Conservation (phyloP, 2,797 vertebrate genomes). For the Crocidura indochinensis region DNA sequence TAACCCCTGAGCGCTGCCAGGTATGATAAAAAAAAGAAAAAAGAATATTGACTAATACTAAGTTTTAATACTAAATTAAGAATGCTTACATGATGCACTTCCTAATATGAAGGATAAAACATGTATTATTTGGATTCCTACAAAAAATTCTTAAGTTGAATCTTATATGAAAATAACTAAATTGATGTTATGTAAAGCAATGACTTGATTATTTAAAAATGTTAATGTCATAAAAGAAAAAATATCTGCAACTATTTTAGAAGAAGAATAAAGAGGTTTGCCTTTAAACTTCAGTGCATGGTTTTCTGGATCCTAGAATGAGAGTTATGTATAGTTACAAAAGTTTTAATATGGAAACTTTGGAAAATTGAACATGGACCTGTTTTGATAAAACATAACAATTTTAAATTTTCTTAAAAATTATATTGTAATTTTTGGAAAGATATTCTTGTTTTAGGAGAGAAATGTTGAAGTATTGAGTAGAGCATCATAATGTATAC, state of each 20-base stretch:
- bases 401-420: conserved; percentile 10
- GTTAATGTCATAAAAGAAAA: background rate
- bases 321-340: background rate
- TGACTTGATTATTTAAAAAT: background rate
- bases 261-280: background rate
- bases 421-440: background rate
- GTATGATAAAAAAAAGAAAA: too few species aligned
- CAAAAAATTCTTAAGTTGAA: conserved; percentile 15
- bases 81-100: background rate
- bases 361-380: conserved; percentile 3
- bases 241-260: conserved; percentile 17
- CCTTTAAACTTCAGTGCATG: background rate
- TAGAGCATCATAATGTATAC: background rate
- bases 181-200: background rate
- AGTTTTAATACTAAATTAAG: too few species aligned
- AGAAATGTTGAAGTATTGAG: conserved; percentile 24
- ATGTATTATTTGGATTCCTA: background rate
- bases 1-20: too few species aligned
- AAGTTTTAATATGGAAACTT: background rate
- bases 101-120: background rate
- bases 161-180: conserved; percentile 51
- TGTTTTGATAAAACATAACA: conserved; percentile 18
- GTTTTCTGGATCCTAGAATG: background rate
- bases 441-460: conserved; percentile 7
- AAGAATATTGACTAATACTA: too few species aligned